These are phyloP conservation scores for Meta bourneti DNA, from an alignment of 2,888 invertebrate genomes.

Conservation along the genomic window DNA sequence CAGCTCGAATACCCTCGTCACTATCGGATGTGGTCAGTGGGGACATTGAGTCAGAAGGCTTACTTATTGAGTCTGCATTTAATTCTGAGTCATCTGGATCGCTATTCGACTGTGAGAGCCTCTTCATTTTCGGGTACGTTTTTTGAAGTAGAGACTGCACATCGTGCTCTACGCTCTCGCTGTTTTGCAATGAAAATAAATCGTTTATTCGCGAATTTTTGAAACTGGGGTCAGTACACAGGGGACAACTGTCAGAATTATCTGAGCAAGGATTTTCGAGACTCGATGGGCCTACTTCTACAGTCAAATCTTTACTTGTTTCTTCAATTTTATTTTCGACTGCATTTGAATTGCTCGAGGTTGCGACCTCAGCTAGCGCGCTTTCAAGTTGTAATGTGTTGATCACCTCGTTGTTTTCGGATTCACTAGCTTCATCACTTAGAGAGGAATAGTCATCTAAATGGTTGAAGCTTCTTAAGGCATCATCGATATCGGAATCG, in stretches of 20 bases:
- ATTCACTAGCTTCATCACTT: slow-evolving; percentile 65
- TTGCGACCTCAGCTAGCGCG: background rate
- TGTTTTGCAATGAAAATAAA: slow-evolving; percentile 36
- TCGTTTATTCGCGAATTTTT: slow-evolving; percentile 55
- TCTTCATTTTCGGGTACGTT: slow-evolving; percentile 57
- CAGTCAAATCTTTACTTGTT: background rate
- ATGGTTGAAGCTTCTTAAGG: slow-evolving; percentile 68
- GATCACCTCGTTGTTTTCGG: slow-evolving; percentile 23
- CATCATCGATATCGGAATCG: slow-evolving; percentile 65
- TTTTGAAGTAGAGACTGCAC: slow-evolving; percentile 55
- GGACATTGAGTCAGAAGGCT: slow-evolving; percentile 37
- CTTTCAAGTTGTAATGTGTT: background rate
- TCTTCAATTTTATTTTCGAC: background rate
- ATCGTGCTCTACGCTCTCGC: background rate
- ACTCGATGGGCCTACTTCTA: slow-evolving; percentile 5
- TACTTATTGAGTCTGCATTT: slow-evolving; percentile 15
- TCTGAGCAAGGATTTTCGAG: slow-evolving; percentile 66
- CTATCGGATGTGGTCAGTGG: slow-evolving; percentile 67
- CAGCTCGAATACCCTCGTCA: slow-evolving; percentile 47
- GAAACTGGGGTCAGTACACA: slow-evolving; percentile 63
- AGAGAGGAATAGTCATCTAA: slow-evolving; percentile 61
- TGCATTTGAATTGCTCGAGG: background rate
- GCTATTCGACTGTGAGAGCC: slow-evolving; percentile 18
- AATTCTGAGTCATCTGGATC: slow-evolving; percentile 5
- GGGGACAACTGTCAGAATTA: slow-evolving; percentile 63